Evolutionary conservation across 64 coral and sea anemone genomes (phyloP).

Genomic region (Stichodactyla helianthus): DNA sequence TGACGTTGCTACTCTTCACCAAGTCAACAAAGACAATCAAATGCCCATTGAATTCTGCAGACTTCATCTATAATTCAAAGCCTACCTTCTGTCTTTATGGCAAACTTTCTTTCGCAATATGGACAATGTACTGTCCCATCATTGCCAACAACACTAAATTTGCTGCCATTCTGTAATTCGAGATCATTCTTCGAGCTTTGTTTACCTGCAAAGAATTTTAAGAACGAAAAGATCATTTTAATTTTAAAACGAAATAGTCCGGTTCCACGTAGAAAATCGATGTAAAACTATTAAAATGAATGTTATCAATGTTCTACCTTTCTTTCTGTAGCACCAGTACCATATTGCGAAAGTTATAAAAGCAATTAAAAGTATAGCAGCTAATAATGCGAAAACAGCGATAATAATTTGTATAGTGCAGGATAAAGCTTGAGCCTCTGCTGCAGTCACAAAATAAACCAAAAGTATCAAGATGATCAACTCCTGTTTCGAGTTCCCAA

Average conservation of each 20-base stretch:
- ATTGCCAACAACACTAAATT: background rate
- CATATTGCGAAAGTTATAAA: slow-evolving; percentile 3
- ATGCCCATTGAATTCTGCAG: background rate
- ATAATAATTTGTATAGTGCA: slow-evolving; percentile 4
- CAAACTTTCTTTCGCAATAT: slow-evolving; percentile 8
- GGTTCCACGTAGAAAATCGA: background rate
- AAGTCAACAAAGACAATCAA: background rate
- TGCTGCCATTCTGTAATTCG: background rate
- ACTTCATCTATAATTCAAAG: background rate
- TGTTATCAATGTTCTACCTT: background rate
- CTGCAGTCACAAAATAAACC: background rate
- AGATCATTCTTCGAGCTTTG: background rate
- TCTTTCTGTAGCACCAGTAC: background rate
- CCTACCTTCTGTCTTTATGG: background rate
- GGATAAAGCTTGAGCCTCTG: background rate
- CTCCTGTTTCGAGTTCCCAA: background rate
- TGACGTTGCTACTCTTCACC: background rate
- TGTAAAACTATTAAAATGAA: background rate
- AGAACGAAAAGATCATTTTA: background rate
- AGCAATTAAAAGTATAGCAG: background rate
- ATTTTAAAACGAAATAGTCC: background rate
- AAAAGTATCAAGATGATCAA: background rate
- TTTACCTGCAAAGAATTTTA: slow-evolving; percentile 6
- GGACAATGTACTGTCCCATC: background rate
- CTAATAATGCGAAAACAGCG: slow-evolving; percentile 1